Conservation (phyloP, 37 sponge, comb jelly and placozoan species). For the Agelas oroides region DNA sequence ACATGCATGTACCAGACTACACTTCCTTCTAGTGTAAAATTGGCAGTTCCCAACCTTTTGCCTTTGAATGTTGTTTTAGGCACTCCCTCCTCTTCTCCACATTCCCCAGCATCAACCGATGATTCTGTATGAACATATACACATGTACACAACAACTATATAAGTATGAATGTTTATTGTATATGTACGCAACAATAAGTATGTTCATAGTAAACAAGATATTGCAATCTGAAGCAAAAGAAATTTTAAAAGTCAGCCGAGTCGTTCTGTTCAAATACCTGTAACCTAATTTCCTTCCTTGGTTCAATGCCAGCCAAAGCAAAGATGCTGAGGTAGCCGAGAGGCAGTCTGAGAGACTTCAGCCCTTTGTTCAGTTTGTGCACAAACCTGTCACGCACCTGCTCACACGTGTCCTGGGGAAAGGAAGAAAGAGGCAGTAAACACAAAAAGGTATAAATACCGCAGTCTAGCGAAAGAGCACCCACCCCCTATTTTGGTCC, state of each 20-base stretch:
- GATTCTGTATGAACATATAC: background rate
- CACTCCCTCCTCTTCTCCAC: conserved; percentile 60
- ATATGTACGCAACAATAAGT: background rate
- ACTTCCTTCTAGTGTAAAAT: too few species aligned
- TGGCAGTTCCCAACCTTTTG: conserved; percentile 45
- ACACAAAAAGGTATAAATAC: too few species aligned
- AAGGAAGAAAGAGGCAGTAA: background rate
- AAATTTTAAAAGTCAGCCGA: too few species aligned
- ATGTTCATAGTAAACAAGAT: too few species aligned
- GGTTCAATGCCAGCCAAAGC: conserved; percentile 73
- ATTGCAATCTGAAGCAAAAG: too few species aligned
- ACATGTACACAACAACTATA: background rate
- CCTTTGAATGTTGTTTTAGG: conserved; percentile 38
- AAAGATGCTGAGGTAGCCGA: conserved; percentile 74
- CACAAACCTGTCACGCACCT: conserved; percentile 76
- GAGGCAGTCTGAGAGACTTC: conserved; percentile 56
- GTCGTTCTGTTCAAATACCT: conserved; percentile 32
- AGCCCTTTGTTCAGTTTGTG: conserved; percentile 70
- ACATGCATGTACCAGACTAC: too few species aligned
- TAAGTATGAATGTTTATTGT: background rate
- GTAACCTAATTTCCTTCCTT: conserved; percentile 34
- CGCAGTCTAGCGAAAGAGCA: too few species aligned
- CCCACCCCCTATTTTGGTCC: too few species aligned
- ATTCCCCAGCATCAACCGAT: conserved; percentile 6
- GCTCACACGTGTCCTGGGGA: conserved; percentile 79